These are phyloP conservation scores for Phyllostomus hastatus DNA, from an alignment of 2,113 vertebrate genomes.

Conservation along the genomic window DNA sequence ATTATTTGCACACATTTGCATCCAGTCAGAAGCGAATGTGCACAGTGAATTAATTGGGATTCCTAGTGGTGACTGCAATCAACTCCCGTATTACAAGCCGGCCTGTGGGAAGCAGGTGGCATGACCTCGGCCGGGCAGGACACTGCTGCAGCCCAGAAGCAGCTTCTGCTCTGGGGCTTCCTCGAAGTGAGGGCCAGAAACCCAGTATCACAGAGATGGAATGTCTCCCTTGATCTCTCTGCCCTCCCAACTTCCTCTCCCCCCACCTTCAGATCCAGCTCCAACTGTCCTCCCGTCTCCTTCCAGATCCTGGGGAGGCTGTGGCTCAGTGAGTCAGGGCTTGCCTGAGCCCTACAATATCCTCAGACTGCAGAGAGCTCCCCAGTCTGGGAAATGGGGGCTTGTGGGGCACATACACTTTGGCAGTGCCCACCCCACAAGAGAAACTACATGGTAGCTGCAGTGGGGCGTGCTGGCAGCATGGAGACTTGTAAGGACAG, in stretches of 20 bases:
- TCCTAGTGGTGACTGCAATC: not conserved
- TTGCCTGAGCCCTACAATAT: not conserved
- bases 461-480: not conserved
- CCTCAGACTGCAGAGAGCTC: not conserved
- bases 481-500: not conserved
- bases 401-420: not conserved
- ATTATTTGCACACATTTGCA: conserved; percentile 29
- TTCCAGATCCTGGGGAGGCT: not conserved
- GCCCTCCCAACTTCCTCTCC: not conserved
- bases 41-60: not conserved
- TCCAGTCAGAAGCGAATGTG: not conserved
- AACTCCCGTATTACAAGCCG: not conserved
- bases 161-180: not conserved
- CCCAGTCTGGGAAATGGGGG: not conserved
- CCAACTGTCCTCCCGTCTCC: not conserved
- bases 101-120: not conserved
- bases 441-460: not conserved
- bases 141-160: not conserved
- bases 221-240: not conserved
- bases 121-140: not conserved
- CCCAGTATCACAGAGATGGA: not conserved
- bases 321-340: not conserved
- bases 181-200: not conserved
- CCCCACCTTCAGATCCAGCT: not conserved
- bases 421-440: not conserved